Conservation (phyloP, 2,888 invertebrate genomes). For the Pyrgus malvae region DNA sequence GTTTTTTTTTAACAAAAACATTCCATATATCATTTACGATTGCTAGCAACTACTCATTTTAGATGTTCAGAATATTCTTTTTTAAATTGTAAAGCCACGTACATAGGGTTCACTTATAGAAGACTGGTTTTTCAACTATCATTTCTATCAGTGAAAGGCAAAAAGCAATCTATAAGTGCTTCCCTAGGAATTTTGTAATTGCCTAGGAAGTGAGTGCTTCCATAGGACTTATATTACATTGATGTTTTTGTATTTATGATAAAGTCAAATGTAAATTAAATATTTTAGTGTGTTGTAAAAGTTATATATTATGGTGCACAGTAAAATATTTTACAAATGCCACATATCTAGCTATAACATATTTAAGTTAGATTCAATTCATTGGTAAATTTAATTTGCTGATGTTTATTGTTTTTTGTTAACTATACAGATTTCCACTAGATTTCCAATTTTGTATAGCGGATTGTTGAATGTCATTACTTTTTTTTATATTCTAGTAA, state of each 20-base stretch:
- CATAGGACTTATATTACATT: too few relatives aligned
- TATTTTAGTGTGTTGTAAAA: neutral
- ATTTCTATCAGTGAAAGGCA: too few relatives aligned
- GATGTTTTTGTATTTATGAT: too few relatives aligned
- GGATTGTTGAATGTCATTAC: neutral
- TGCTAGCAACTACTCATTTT: slow-evolving; percentile 6
- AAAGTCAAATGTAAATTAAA: too few relatives aligned
- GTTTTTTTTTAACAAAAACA: slow-evolving; percentile 10
- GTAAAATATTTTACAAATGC: slow-evolving; percentile 2
- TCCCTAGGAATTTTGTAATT: neutral
- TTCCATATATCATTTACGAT: slow-evolving; percentile 18
- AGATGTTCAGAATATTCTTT: neutral
- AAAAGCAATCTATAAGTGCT: too few relatives aligned
- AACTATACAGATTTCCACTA: neutral
- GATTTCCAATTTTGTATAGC: neutral
- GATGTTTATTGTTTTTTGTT: neutral
- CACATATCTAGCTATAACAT: neutral
- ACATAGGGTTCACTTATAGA: neutral
- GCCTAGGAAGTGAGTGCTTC: too few relatives aligned
- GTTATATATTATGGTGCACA: slow-evolving; percentile 7
- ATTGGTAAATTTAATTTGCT: neutral
- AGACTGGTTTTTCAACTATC: neutral
- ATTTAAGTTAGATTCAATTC: neutral
- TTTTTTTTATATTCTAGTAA: neutral
- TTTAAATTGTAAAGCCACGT: too few relatives aligned